Conservation (phyloP, 2,797 vertebrate genomes). For the Pagetopsis macropterus region DNA sequence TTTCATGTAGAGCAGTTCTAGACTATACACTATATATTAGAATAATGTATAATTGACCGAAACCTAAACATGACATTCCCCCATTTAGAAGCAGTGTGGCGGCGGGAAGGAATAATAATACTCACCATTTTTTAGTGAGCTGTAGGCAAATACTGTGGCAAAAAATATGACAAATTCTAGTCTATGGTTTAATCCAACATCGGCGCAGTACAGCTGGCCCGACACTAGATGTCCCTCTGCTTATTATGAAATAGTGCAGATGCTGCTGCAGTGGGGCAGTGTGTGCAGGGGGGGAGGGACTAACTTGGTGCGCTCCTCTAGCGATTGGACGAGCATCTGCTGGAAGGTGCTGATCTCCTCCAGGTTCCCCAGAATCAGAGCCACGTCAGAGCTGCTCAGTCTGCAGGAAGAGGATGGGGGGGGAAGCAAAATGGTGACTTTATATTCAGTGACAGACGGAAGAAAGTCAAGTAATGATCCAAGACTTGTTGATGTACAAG, state of each 20-base stretch:
- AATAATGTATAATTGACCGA: too few relatives aligned
- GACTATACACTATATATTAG: too few relatives aligned
- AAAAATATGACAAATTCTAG: neutral
- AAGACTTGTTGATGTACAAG: neutral
- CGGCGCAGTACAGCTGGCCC: conserved; percentile 32
- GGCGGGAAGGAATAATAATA: too few relatives aligned
- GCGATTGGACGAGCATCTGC: conserved; percentile 95
- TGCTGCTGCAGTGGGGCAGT: conserved; percentile 47
- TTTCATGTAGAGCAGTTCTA: too few relatives aligned
- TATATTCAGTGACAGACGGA: neutral
- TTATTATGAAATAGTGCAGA: conserved; percentile 37
- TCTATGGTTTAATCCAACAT: neutral
- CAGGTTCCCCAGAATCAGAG: conserved; percentile 94
- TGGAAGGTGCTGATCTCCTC: conserved; percentile 98
- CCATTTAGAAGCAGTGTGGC: too few relatives aligned
- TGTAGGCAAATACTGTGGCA: neutral
- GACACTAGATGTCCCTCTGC: conserved; percentile 72
- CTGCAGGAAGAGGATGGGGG: conserved; percentile 69
- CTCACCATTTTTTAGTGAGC: too few relatives aligned
- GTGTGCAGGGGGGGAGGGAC: conserved; percentile 57
- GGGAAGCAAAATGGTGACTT: neutral
- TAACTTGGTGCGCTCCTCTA: conserved; percentile 98
- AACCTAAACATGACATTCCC: too few relatives aligned
- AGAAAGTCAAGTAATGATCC: neutral
- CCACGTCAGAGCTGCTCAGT: conserved; percentile 87